Percentiles rank a stretch among this genome's conserved stretches.
Conservation (phyloP, 1,140 invertebrate species). For the Octopus bimaculoides region DNA sequence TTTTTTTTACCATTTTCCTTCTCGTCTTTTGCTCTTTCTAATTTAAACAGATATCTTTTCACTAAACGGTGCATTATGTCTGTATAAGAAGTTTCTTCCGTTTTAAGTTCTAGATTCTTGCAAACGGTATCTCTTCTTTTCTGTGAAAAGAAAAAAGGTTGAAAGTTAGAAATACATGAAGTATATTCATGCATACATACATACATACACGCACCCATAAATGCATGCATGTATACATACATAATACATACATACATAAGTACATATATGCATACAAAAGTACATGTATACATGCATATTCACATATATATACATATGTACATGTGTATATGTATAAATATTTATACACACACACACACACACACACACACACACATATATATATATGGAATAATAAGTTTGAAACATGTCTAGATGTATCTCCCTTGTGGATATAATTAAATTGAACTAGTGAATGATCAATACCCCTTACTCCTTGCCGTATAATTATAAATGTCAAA, state of each 20-base stretch:
- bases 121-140: slow-evolving; percentile 52
- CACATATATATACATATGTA: neutral
- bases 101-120: slow-evolving; percentile 50
- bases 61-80: slow-evolving; percentile 56
- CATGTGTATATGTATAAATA: too few relatives aligned
- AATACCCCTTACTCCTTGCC: too few relatives aligned
- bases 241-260: neutral
- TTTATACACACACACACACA: too few relatives aligned
- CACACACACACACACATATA: too few relatives aligned
- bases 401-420: too few relatives aligned
- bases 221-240: neutral
- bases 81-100: slow-evolving; percentile 51
- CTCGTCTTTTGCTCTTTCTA: slow-evolving; percentile 53
- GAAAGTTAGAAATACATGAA: neutral
- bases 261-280: neutral
- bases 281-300: neutral
- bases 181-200: neutral
- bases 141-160: slow-evolving; percentile 26
- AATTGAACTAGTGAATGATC: too few relatives aligned
- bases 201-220: neutral
- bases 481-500: too few relatives aligned
- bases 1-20: slow-evolving; percentile 35
- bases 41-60: slow-evolving; percentile 54
- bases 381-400: too few relatives aligned
- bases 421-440: too few relatives aligned